Evolutionary conservation across 2,113 vertebrate genomes (phyloP).

Genomic region (Noturus placidus): DNA sequence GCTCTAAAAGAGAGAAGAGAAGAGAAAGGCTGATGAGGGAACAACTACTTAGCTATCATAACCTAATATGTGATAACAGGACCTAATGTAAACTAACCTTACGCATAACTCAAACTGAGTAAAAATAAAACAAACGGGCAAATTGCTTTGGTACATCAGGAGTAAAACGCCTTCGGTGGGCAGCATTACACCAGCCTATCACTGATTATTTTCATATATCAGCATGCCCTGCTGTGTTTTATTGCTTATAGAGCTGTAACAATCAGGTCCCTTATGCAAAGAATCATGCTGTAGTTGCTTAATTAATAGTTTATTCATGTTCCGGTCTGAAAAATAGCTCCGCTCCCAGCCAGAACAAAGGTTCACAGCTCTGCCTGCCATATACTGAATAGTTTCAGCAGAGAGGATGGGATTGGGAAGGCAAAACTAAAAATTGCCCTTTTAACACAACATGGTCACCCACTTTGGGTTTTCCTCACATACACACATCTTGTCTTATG

Average conservation of each 20-base stretch:
- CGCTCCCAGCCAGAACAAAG: background rate
- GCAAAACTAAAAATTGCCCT: background rate
- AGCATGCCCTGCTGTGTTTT: background rate
- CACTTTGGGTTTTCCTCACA: background rate
- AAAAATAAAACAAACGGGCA: background rate
- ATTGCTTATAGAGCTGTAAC: background rate
- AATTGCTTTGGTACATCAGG: background rate
- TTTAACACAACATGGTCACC: background rate
- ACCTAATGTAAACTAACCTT: background rate
- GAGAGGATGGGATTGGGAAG: background rate
- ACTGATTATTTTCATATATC: background rate
- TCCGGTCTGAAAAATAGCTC: background rate
- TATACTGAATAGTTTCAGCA: background rate
- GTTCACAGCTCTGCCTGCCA: background rate
- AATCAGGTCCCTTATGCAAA: background rate
- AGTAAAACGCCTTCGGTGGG: background rate
- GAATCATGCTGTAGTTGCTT: background rate
- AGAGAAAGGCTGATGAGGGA: background rate
- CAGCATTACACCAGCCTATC: background rate
- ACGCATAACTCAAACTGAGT: background rate
- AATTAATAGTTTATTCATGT: background rate
- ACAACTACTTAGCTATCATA: background rate
- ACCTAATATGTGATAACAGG: background rate
- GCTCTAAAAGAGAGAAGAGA: background rate
- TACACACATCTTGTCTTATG: background rate